Evolutionary conservation across 2,888 invertebrate genomes (phyloP).

Genomic region (Hipparchia semele): DNA sequence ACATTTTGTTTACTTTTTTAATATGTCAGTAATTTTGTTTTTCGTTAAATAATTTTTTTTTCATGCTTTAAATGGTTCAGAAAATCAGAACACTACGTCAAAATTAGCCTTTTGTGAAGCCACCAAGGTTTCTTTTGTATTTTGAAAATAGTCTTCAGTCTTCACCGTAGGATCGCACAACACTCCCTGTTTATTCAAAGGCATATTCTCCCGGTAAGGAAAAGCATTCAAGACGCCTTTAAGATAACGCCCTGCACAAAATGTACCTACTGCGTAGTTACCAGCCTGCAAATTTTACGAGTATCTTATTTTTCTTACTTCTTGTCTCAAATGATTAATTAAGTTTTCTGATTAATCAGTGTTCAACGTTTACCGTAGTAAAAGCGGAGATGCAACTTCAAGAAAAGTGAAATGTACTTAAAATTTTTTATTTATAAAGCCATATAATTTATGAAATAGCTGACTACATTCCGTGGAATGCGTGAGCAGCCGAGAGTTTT

Average conservation of each 20-base stretch:
- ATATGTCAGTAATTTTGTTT: too few relatives aligned
- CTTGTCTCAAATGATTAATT: too few relatives aligned
- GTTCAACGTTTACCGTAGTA: too few relatives aligned
- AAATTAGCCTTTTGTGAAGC: background rate
- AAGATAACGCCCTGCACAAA: background rate
- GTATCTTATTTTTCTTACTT: background rate
- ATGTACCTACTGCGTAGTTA: background rate
- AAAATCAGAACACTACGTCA: background rate
- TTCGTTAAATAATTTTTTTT: too few relatives aligned
- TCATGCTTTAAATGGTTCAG: background rate
- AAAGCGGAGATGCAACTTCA: too few relatives aligned
- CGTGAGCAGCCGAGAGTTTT: too few relatives aligned
- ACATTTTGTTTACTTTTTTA: too few relatives aligned
- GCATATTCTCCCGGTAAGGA: background rate
- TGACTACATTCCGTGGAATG: too few relatives aligned
- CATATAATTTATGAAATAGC: too few relatives aligned
- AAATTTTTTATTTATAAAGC: too few relatives aligned
- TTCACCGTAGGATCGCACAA: background rate
- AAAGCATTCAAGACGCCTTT: background rate
- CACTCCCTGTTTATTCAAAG: background rate
- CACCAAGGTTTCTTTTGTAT: constrained; percentile 3
- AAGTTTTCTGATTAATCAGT: too few relatives aligned
- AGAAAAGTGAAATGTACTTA: too few relatives aligned
- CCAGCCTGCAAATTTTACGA: background rate
- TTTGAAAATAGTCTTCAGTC: background rate